phyloP scores from a whole-genome alignment of 2,113 vertebrate genomes.

The Dinomys branickii region DNA sequence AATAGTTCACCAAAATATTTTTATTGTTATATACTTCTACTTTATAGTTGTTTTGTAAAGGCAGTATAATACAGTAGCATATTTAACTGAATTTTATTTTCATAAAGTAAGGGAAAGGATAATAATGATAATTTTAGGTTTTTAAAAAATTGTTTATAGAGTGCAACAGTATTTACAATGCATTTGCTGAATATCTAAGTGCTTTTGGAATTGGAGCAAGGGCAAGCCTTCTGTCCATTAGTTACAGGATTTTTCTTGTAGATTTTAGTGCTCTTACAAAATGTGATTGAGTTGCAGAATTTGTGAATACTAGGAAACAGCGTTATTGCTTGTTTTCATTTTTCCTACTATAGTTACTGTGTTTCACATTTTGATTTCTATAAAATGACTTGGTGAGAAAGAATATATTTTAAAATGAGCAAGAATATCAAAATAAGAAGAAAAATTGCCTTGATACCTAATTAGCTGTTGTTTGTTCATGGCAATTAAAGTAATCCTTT shows the following conservation, averaged over 20 bases:
- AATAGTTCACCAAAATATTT: slow-evolving; percentile 7
- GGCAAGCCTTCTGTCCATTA: background rate
- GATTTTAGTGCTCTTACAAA: slow-evolving; percentile 46
- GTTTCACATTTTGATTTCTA: slow-evolving; percentile 62
- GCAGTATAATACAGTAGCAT: background rate
- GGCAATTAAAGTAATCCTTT: slow-evolving; percentile 56
- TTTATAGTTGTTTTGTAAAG: slow-evolving; percentile 28
- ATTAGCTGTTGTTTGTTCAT: background rate
- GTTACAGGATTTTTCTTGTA: slow-evolving; percentile 8
- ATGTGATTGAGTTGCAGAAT: slow-evolving; percentile 36
- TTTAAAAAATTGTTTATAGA: slow-evolving; percentile 38
- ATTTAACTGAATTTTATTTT: slow-evolving; percentile 51
- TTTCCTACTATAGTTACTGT: slow-evolving; percentile 33
- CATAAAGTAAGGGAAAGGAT: background rate
- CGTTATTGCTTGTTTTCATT: slow-evolving; percentile 50
- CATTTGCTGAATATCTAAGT: slow-evolving; percentile 44
- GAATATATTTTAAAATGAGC: slow-evolving; percentile 56
- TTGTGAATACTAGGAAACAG: slow-evolving; percentile 25
- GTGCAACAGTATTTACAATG: slow-evolving; percentile 44
- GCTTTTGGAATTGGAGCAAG: slow-evolving; percentile 15
- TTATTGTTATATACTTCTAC: slow-evolving; percentile 10
- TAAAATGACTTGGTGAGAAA: slow-evolving; percentile 44
- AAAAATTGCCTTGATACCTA: slow-evolving; percentile 32
- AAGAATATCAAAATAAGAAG: slow-evolving; percentile 59
- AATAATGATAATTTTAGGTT: slow-evolving; percentile 55